Evolutionary conservation across 2,888 invertebrate species (phyloP), one percentile per base, ranked within the genome.

Genomic region (Phalangium opilio): DNA sequence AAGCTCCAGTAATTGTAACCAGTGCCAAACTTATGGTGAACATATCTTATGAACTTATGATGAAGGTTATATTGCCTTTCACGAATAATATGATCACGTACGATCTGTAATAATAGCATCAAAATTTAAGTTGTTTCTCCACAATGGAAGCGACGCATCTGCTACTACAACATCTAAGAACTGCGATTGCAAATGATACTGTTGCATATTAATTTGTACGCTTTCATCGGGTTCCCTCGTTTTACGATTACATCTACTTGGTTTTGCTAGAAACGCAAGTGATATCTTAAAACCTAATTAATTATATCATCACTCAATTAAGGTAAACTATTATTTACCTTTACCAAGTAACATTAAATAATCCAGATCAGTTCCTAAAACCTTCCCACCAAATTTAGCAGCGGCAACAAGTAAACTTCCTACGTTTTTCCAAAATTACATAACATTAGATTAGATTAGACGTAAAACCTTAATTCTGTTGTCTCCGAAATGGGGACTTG

Each of bases 51-150:
- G n/a, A n/a, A n/a, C n/a, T n/a, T n/a, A n/a, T n/a, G n/a, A n/a
- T n/a, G n/a, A n/a, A n/a, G n/a, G n/a, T n/a, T n/a, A n/a, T n/a
- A n/a, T n/a, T n/a, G n/a, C n/a, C n/a, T n/a, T n/a, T n/a, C n/a
- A n/a, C n/a, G n/a, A n/a, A n/a, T n/a, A n/a, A n/a, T n/a, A n/a
- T n/a, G n/a, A n/a, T n/a, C n/a, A 11, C 81, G 75, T 70, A 89
- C 87, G 98, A 68, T 98, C 98, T 27, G 95, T 91, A 48, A 98
- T 77, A 51, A 98, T 89, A 32, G 86, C 82, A 70, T 98, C 93
- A 61, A 96, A 80, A 27, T 83, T 62, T 3, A 51, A 50, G 1
- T 71, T 67, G 1, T 75, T 68, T 51, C 73, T 74, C 84, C 89
- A 90, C 59, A 89, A 67, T 0, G 80, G 78, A 57, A 77, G 73